Percentiles rank a stretch among this genome's conserved stretches.
phyloP scores from a whole-genome alignment of 2,797 vertebrate genomes.

The Pseudochirops cupreus region DNA sequence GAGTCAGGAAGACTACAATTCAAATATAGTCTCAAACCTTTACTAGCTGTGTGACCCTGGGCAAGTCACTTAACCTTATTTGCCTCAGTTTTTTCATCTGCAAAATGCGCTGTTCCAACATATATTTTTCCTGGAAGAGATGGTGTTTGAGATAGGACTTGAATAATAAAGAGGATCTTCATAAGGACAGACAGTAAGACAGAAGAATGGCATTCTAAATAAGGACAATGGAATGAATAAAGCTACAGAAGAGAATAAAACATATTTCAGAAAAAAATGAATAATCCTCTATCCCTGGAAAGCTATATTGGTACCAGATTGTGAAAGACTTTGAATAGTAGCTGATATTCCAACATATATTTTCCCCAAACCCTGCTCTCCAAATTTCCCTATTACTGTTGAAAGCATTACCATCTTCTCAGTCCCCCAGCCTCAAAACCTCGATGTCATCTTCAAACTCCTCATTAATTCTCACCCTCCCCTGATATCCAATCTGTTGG shows the following conservation, averaged over 20 bases:
- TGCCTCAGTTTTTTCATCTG: not conserved
- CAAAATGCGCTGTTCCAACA: not conserved
- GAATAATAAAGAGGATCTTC: not conserved
- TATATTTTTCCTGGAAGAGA: too few species aligned
- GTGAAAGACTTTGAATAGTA: not conserved
- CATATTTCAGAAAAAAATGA: not conserved
- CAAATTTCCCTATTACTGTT: not conserved
- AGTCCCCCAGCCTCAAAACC: not conserved
- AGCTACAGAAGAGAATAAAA: not conserved
- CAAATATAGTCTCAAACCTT: not conserved
- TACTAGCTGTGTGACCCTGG: not conserved
- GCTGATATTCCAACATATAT: not conserved
- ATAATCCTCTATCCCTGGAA: not conserved
- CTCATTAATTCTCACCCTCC: not conserved
- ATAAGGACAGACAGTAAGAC: not conserved
- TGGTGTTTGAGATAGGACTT: rapidly evolving
- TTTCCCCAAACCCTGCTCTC: not conserved
- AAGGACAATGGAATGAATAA: not conserved
- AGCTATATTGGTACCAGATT: not conserved
- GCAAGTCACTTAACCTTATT: not conserved
- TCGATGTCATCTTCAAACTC: not conserved
- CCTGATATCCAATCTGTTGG: not conserved
- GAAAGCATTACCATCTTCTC: not conserved
- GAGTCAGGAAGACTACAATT: not conserved
- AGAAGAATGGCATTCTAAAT: not conserved